Evolutionary conservation across 2,888 invertebrate genomes (phyloP), one percentile per base, ranked within the genome.

Genomic region (Cremastinae sp.): DNA sequence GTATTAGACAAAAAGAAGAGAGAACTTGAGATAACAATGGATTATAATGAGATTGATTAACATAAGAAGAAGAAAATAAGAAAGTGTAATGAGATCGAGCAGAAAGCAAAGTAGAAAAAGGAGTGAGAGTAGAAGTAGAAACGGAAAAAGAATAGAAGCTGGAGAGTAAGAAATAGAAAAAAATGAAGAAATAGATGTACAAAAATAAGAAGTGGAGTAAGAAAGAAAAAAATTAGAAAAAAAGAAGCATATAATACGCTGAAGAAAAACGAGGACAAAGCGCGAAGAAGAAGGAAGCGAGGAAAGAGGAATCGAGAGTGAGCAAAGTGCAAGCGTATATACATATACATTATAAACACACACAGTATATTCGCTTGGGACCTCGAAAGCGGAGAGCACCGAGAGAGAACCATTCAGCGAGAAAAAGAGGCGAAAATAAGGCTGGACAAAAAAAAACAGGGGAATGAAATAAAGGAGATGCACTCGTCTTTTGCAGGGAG

Each of bases 271-370:
- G 75, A 69, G 56, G 78, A 75, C 12, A 34, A 18, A 16, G 56
- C 77, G 72, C 78, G 59, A 65, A 43, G 66, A 76, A 78, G 73
- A 18, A 47, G 62, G n/a, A 28, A 49, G 64, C 5, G 20, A 5
- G 49, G 61, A 72, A 58, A 73, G 75, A 78, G 75, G 75, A 5
- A 28, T 28, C 5, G 28, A 80, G 36, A n/a, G 38, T 22, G 51
- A 22, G 81, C 82, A 77, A 83, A 81, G 81, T 75, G 81, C 68
- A 28, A 28, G 28, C 5, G 5, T 28, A 28, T n/a, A n/a, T n/a
- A n/a, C n/a, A n/a, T n/a, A n/a, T n/a, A n/a, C n/a, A n/a, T n/a
- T n/a, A n/a, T n/a, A n/a, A n/a, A n/a, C n/a, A n/a, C n/a, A n/a
- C n/a, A n/a, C n/a, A n/a, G n/a, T n/a, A 28, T 28, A 28, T 72